Base-by-base conservation (phyloP, 1,140 invertebrate genomes). In the Theocolax elegans region DNA sequence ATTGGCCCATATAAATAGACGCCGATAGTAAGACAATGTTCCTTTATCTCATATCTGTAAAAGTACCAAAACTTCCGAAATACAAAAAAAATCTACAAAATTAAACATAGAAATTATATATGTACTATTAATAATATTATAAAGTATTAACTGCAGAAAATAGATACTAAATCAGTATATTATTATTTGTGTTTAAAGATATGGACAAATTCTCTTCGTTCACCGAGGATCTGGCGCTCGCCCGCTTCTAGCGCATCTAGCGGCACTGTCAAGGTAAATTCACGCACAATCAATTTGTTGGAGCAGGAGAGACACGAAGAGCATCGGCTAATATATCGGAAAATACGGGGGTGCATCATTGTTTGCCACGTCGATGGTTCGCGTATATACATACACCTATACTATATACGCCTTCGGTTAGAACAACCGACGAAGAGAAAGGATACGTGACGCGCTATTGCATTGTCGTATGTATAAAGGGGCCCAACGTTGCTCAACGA, bases 201-300 rank as follows among this genome's bases (percentile, higher is more conserved):
- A 80, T 84, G 80, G 65, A 67, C 29, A 67, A 56, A 38, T 85
- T 84, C 71, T 85, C 83, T 80, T 85, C 83, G 78, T 85, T 85
- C 83, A 81, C 79, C 74, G 83, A 85, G 80, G 83, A 85, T 78
- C 81, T 85, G 79, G 83, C 80, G 76, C 80, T 85, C 75, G 83
- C 83, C 77, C 83, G 83, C 77, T 85, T 85, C 83, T 84, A 85
- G 83, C 83, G 83, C 81, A 85, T 84, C 83, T 84, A 84, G 83
- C 83, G 83, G 83, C 83, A 85, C 83, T 85, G 81, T 83, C 83
- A 85, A 85, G 83, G 83, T 85, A 82, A 81, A 75, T 76, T 67
- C 21, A 54, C 23, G 25, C n/a, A 21, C 46, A 62, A 60, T 68
- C 40, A 17, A 60, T 60, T 68, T 51, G 27, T 9, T 44, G 1